Conservation (phyloP, 37 sponge, comb jelly and placozoan genomes). For the Amphimedon queenslandica region DNA sequence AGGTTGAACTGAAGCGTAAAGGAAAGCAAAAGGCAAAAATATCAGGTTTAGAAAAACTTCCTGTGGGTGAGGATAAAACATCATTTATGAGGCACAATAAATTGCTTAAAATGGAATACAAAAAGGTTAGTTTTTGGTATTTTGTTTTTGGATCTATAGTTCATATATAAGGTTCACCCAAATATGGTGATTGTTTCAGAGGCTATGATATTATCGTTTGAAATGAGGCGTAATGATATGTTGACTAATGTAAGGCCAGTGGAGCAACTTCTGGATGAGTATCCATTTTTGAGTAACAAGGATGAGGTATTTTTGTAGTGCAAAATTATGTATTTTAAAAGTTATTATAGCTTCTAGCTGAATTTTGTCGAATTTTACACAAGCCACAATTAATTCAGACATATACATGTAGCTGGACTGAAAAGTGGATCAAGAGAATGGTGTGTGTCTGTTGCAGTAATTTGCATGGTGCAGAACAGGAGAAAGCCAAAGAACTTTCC, state of each 20-base stretch:
- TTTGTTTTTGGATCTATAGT: no score
- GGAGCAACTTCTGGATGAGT: not conserved
- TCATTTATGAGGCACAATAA: not conserved
- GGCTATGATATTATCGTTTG: not conserved
- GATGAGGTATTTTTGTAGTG: not conserved
- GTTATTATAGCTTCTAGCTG: not conserved
- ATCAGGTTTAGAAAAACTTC: not conserved
- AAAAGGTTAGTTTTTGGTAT: no score
- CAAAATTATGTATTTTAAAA: not conserved
- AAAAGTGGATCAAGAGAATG: no score
- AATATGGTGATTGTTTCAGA: not conserved
- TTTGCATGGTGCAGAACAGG: no score
- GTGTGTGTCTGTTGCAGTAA: no score
- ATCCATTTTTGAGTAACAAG: not conserved
- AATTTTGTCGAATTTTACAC: not conserved
- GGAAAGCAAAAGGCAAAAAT: not conserved
- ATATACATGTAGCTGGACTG: no score
- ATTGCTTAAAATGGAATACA: no score
- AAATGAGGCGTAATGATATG: not conserved
- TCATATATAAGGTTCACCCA: not conserved
- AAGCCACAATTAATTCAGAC: not conserved
- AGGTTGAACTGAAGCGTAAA: not conserved
- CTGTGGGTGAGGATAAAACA: not conserved
- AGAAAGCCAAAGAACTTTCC: no score
- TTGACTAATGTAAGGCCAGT: not conserved